These are phyloP conservation scores for Drosophila histrio DNA, from an alignment of 2,888 invertebrate genomes.

Conservation along the genomic window DNA sequence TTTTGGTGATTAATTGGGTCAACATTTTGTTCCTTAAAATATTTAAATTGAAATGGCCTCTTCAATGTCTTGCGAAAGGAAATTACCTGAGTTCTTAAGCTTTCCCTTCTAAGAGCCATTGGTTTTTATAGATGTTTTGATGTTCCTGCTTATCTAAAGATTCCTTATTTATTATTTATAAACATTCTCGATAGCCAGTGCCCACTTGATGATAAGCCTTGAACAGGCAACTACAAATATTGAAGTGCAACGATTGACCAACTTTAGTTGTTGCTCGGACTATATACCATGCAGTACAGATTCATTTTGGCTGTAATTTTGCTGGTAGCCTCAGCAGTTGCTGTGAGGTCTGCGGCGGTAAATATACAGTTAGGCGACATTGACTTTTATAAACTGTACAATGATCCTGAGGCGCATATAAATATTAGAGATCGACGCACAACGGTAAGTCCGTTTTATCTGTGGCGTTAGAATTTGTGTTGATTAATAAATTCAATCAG, in stretches of 20 bases:
- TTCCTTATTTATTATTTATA: conserved; percentile 2
- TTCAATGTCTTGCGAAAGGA: not conserved
- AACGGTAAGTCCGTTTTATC: conserved; percentile 40
- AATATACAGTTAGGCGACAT: conserved; percentile 28
- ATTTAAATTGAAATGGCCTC: not conserved
- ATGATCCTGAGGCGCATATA: conserved; percentile 60
- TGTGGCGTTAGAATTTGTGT: not conserved
- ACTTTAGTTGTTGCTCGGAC: conserved; percentile 15
- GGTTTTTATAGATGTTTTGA: not conserved
- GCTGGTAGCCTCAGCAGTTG: not conserved
- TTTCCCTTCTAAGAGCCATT: not conserved
- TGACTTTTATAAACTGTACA: conserved; percentile 57
- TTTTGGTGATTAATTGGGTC: not conserved
- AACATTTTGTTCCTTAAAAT: not conserved
- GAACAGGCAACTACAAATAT: conserved; percentile 11
- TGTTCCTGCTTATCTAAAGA: conserved; percentile 18
- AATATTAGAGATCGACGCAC: conserved; percentile 34
- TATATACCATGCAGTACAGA: conserved; percentile 19
- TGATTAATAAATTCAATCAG: conserved; percentile 6
- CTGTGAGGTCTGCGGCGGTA: conserved; percentile 18
- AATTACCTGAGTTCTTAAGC: not conserved
- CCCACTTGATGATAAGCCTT: conserved; percentile 29
- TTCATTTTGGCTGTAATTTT: not conserved
- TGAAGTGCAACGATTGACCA: not conserved
- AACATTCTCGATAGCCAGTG: conserved; percentile 8